Percentiles rank a stretch among this genome's conserved stretches.
These are phyloP conservation scores for Aphodius sticticus DNA, from an alignment of 2,888 invertebrate species.

Conservation along the genomic window DNA sequence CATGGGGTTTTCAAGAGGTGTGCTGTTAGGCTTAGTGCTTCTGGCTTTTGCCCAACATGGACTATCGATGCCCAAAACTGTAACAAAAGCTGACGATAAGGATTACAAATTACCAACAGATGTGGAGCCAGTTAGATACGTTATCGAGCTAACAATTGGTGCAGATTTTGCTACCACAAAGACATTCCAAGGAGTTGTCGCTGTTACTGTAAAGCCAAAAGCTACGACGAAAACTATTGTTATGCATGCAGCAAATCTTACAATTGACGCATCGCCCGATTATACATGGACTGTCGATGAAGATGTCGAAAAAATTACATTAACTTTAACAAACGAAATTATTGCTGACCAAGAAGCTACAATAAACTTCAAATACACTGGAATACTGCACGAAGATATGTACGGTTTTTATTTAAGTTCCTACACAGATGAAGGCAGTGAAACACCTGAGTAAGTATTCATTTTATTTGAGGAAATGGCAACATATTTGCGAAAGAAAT, in stretches of 20 bases:
- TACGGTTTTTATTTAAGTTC: slow-evolving; percentile 63
- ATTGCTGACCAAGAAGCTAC: background rate
- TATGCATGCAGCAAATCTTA: slow-evolving; percentile 27
- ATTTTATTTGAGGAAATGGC: background rate
- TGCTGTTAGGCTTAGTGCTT: background rate
- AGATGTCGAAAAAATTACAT: slow-evolving; percentile 8
- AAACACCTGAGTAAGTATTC: slow-evolving; percentile 46
- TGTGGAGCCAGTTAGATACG: slow-evolving; percentile 64
- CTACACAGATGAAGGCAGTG: slow-evolving; percentile 52
- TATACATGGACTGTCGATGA: background rate
- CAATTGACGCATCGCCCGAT: background rate
- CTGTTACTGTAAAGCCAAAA: slow-evolving; percentile 19
- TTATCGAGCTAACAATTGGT: slow-evolving; percentile 58
- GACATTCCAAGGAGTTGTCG: slow-evolving; percentile 33
- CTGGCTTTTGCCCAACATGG: background rate
- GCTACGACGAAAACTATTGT: slow-evolving; percentile 13
- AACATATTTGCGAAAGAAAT: background rate
- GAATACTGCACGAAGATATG: slow-evolving; percentile 53
- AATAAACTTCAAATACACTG: slow-evolving; percentile 46
- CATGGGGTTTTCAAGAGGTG: background rate
- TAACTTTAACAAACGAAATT: background rate
- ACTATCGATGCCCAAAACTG: background rate
- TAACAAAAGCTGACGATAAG: slow-evolving; percentile 4
- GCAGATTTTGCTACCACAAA: slow-evolving; percentile 27
- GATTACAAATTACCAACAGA: slow-evolving; percentile 55